phyloP scores from a whole-genome alignment of 2,888 invertebrate genomes.

The Pedicia rivosa region DNA sequence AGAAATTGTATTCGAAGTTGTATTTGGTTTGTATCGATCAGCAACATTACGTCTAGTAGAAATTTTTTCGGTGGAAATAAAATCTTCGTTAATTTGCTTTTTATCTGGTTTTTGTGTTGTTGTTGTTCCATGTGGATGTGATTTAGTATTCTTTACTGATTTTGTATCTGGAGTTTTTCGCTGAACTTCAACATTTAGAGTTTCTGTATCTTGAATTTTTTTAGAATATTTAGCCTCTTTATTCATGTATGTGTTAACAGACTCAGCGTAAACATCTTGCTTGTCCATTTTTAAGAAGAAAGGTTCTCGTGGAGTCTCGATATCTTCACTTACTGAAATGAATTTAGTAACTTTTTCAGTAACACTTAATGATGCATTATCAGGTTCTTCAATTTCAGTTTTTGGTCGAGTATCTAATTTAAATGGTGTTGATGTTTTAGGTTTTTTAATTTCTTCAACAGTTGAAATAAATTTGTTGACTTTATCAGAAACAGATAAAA shows the following conservation, averaged over 20 bases:
- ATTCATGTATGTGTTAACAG: too few relatives aligned
- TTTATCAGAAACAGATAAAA: slow-evolving; percentile 51
- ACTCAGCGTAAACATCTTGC: slow-evolving; percentile 41
- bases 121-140: too few relatives aligned
- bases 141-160: too few relatives aligned
- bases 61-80: slow-evolving; percentile 25
- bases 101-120: too few relatives aligned
- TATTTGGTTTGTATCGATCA: slow-evolving; percentile 10
- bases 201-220: slow-evolving; percentile 44
- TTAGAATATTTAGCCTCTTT: slow-evolving; percentile 49
- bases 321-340: slow-evolving; percentile 41
- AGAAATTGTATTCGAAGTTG: slow-evolving; percentile 6
- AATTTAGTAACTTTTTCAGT: slow-evolving; percentile 50
- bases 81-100: too few relatives aligned
- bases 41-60: slow-evolving; percentile 19
- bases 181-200: slow-evolving; percentile 28
- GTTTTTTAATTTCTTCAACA: slow-evolving; percentile 32
- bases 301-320: slow-evolving; percentile 35
- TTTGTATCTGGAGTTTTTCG: slow-evolving; percentile 34
- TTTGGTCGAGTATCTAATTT: too few relatives aligned
- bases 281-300: slow-evolving; percentile 40
- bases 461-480: slow-evolving; percentile 47
- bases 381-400: slow-evolving; percentile 31
- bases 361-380: slow-evolving; percentile 42
- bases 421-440: slow-evolving; percentile 23